Evolutionary conservation across 2,797 vertebrate genomes (phyloP), one percentile per base, ranked within the genome.

Genomic region (Ctenopoma kingsleyae): DNA sequence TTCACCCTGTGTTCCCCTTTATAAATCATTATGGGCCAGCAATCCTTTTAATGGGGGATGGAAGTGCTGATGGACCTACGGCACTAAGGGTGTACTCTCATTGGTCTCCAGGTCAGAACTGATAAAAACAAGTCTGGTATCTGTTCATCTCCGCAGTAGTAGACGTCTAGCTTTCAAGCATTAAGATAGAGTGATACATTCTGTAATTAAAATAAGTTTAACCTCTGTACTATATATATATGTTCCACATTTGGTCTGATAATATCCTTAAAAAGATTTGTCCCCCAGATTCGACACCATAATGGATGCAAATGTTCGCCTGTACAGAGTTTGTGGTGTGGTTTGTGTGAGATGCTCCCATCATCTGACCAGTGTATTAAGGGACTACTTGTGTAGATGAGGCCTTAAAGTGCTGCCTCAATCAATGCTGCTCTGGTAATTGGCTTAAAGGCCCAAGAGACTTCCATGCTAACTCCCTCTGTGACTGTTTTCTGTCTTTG

Each of bases 371-470:
- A 84, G 80, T 90, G 83, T 89, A 88, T 91, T 90, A 86, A 90
- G 74, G 84, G 88, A 87, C 84, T 90, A 86, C 84, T 91, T 91
- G 86, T 88, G 81, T 87, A 76, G 86, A 91, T 52, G 81, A 91
- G 84, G 83, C 88, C 83, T 91, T 88, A 84, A 91, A 92, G 90
- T 90, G 89, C 87, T 86, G 82, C 83, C 83, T 91, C 87, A 92
- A 89, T 92, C 89, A 89, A 92, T 92, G 87, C 82, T 62, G 81
- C 83, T 86, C 71, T 36, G 30, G 83, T 91, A 91, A 92, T 88
- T 90, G 86, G 86, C 86, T 92, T 90, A 89, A 62, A 85, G 81
- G 87, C 89, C 86, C 88, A 70, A 25, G 84, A 87, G 89, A 90
- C 71, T 80, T 85, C 53, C 79, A 64, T 47, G 76, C 76, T 72